A percentile compares a stretch with the other conserved stretches of the same genome.
Conservation (phyloP, 2,888 invertebrate species). For the Thereva nobilitata region DNA sequence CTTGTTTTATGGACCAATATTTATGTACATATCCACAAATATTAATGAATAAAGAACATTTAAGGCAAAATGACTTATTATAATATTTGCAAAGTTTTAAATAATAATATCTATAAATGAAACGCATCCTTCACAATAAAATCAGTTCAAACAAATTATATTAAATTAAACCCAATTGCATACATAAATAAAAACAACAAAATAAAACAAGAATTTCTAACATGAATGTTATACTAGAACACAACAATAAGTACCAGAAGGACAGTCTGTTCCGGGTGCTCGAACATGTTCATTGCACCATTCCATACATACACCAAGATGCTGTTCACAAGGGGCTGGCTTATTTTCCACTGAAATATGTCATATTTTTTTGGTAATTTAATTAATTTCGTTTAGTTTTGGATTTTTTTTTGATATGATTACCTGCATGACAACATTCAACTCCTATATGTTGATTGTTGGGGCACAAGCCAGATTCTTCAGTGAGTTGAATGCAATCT, state of each 20-base stretch:
- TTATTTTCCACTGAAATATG: constrained; percentile 51
- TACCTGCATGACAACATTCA: constrained; percentile 57
- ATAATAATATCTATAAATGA: too few species aligned
- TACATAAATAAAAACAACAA: constrained; percentile 3
- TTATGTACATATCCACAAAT: too few species aligned
- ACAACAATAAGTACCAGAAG: constrained; percentile 53
- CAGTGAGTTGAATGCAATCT: constrained; percentile 52
- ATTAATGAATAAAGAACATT: too few species aligned
- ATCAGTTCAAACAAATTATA: too few species aligned
- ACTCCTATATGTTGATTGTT: constrained; percentile 50
- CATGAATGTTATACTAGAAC: constrained; percentile 42
- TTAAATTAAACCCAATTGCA: neutral
- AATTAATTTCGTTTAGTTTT: constrained; percentile 14
- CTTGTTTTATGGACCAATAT: too few species aligned
- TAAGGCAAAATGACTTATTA: too few species aligned
- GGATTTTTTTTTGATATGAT: constrained; percentile 41
- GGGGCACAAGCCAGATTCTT: constrained; percentile 53
- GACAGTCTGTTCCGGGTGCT: constrained; percentile 53
- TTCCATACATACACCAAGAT: constrained; percentile 52
- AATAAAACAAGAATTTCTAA: neutral
- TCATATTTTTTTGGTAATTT: constrained; percentile 29
- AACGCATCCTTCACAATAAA: too few species aligned
- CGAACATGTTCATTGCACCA: constrained; percentile 48
- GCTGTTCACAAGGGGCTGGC: constrained; percentile 53
- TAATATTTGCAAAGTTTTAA: too few species aligned